A percentile compares a stretch with the other conserved stretches of the same genome.
Evolutionary conservation across 2,113 vertebrate species (phyloP).

Genomic region (Syngnathus floridae): DNA sequence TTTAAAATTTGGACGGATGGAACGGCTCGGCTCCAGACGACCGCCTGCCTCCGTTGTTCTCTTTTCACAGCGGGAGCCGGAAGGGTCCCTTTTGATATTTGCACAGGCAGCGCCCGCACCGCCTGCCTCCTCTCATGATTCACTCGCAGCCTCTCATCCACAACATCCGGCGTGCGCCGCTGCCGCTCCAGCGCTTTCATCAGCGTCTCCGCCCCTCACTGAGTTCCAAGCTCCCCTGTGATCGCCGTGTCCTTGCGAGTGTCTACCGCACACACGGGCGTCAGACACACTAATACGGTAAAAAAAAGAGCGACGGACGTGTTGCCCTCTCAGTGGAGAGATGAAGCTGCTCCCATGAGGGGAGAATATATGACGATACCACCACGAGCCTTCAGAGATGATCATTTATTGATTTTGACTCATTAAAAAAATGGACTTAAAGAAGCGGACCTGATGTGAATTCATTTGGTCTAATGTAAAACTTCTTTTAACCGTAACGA

Average conservation of each 20-base stretch:
- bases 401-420: conserved; percentile 4
- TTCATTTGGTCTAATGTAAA: no score
- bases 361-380: no score
- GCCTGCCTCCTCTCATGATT: conserved; percentile 7
- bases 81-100: conserved; percentile 24
- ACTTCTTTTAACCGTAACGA: no score
- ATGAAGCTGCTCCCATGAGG: conserved; percentile 35
- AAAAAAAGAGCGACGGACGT: conserved; percentile 34
- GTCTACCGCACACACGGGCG: neutral
- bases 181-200: conserved; percentile 31
- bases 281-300: neutral
- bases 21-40: neutral
- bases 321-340: conserved; percentile 47
- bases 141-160: conserved; percentile 7
- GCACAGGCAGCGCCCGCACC: neutral
- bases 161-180: conserved; percentile 13
- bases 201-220: conserved; percentile 44
- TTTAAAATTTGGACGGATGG: neutral
- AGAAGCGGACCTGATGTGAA: neutral
- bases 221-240: conserved; percentile 41
- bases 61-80: conserved; percentile 4
- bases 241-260: conserved; percentile 36
- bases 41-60: neutral
- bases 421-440: neutral
- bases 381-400: conserved; percentile 24